Evolutionary conservation across 35 echinoderm and acorn worm genomes (phyloP).

Genomic region (Amphiura filiformis): DNA sequence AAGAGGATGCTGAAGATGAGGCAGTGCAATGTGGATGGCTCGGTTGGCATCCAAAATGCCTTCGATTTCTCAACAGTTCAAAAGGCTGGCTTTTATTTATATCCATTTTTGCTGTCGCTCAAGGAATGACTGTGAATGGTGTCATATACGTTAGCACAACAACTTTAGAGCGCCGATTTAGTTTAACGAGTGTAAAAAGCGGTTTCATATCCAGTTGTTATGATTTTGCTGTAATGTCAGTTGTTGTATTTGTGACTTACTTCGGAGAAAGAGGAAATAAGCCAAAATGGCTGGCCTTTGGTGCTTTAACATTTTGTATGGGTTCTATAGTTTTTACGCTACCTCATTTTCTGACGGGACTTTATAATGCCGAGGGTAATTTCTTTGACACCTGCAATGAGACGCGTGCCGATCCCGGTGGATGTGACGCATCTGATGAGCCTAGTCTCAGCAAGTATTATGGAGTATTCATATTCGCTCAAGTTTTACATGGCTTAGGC

Average conservation of each 20-base stretch:
- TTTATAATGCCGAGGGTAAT: constrained; percentile 45
- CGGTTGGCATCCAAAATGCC: constrained; percentile 29
- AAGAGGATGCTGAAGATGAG: constrained; percentile 28
- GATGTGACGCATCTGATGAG: constrained; percentile 19
- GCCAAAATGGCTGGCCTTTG: constrained; percentile 70
- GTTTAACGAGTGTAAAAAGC: constrained; percentile 73
- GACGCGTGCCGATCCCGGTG: constrained; percentile 24
- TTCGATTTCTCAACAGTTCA: constrained; percentile 68
- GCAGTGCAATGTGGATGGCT: constrained; percentile 58
- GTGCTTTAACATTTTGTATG: constrained; percentile 73
- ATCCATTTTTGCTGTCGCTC: constrained; percentile 67
- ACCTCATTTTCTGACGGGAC: constrained; percentile 77
- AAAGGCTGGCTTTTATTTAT: constrained; percentile 86
- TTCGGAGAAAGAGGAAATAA: constrained; percentile 87
- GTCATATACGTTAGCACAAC: constrained; percentile 88
- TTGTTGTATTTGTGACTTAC: constrained; percentile 91
- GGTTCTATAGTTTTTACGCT: constrained; percentile 75
- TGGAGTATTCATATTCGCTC: constrained; percentile 79
- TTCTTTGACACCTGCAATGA: constrained; percentile 50
- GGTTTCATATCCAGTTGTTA: constrained; percentile 91
- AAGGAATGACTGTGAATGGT: constrained; percentile 93
- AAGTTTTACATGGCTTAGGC: constrained; percentile 83
- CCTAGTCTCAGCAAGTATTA: constrained; percentile 74
- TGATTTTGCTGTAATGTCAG: constrained; percentile 83
- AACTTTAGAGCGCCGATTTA: constrained; percentile 75